Base-by-base conservation (phyloP, 2,888 invertebrate genomes). In the Coenonympha arcania region DNA sequence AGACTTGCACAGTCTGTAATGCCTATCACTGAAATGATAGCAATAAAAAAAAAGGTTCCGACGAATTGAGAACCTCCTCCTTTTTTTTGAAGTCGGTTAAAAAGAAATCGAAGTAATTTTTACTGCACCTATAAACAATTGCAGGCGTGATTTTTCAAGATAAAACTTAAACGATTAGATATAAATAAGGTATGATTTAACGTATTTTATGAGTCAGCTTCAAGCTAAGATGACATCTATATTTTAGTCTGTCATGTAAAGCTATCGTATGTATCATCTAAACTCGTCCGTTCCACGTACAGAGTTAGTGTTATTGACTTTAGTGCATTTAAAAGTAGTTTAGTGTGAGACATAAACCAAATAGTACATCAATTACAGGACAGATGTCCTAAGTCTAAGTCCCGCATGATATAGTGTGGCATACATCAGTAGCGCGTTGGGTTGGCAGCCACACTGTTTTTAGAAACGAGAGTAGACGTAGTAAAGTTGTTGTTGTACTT, bases 231-330 rank as follows among this genome's bases (percentile, higher is more conserved):
- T 11, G n/a, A n/a, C 26, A 18, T 40, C 24, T 18, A 13, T n/a
- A n/a, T n/a, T 18, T 28, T 11, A 9, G 13, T n/a, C 30, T 13
- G 41, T 41, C 28, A 30, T 19, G 30, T 11, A 15, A 16, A 28
- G 41, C 41, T 19, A 11, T 30, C 15, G 8, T 6, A 33, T 22
- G 4, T 20, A 6, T 43, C 43, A 28, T 40, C 26, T 49, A 39
- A 43, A 43, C 24, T 31, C 19, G 34, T 41, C 20, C 28, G 24
- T 45, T 45, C 39, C 41, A 28, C 44, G 33, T 15, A 44, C 20
- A 4, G 40, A 20, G 16, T 40, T 40, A 40, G 26, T 45, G 24
- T 46, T 46, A 46, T 28, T 30, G 30, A 6, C 26, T 26, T 9
- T 20, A n/a, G 36, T 19, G 11, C n/a, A n/a, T n/a, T n/a, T n/a